Evolutionary conservation across 2,888 invertebrate genomes (phyloP), one percentile per base, ranked within the genome.

Genomic region (Cheilosia scutellata): DNA sequence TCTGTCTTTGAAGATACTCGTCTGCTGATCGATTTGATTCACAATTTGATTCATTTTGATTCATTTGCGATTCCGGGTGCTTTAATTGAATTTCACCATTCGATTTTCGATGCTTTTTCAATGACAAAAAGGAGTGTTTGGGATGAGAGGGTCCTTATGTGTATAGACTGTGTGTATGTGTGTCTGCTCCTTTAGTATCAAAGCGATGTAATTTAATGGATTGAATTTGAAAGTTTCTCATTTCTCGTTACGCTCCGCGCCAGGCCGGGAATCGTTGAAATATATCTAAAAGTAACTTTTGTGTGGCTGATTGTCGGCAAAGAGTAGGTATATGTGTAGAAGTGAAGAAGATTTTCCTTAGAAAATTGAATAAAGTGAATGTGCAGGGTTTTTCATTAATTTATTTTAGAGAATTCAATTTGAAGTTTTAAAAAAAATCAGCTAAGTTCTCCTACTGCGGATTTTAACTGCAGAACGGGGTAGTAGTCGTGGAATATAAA

Each of bases 121-220:
- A 33, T 16, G 13, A 63, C 33, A 25, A 62, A 71, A 29, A 47
- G 53, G 37, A 60, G 55, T n/a, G 13, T 37, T 49, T 37, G 55
- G 16, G n/a, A 42, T 16, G 13, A 42, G 51, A 44, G 42, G 16
- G 51, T 11, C 20, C 42, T 37, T 29, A 16, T 57, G 33, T 25
- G 65, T 20, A 40, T 1, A 63, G 11, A 53, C 40, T 16, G 16
- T 20, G 37, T n/a, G 40, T 44, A n/a, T 62, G 37, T 66, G 60
- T 70, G 25, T 66, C 57, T 60, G 60, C 60, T 57, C 40, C 66
- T 71, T 74, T 62, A 57, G 72, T 57, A 77, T 86, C 86, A 86
- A 86, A 86, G 86, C 86, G 77, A 72, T 82, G 82, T 77, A 82
- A 82, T 82, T 86, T 86, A 86, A 86, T 86, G 86, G 82, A 86